Evolutionary conservation across 2,797 vertebrate genomes (phyloP), one percentile per base, ranked within the genome.

Genomic region (Coendou prehensilis): DNA sequence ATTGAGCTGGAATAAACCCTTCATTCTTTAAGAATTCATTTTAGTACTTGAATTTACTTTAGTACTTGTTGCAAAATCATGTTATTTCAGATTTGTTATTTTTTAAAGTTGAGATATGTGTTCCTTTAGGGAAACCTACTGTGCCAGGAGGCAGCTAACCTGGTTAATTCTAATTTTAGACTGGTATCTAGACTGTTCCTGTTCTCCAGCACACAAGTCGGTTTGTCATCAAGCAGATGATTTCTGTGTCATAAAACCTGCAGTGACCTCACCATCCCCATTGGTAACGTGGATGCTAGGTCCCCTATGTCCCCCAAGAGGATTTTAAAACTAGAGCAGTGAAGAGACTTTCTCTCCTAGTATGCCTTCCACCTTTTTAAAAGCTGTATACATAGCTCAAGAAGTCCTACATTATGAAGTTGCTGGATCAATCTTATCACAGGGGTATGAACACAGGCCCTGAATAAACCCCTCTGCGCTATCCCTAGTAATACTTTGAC

Each of bases 381-480:
- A 94, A 69, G 64, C 56, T 52, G 33, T 89, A 63, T 89, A 84
- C 41, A 78, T 80, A 88, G 50, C 54, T 96, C 79, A 93, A 96
- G 64, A 96, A 73, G 90, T 82, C 95, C 93, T 97, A 47, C 93
- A 81, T 96, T 95, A 86, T 89, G 94, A 93, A 92, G 54, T 83
- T 96, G 59, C 96, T 95, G 76, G 93, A 94, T 95, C 67, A 92
- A 76, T 93, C 93, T 94, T 30, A 92, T 93, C 61, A 95, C 87
- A 78, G n/a, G 83, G 84, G 26, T 96, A 41, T 86, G 92, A 95
- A 95, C 54, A 67, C 61, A 93, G 92, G 71, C 79, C 93, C 94
- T 94, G 76, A 97, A 85, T 95, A 56, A 89, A 87, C 78, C 85
- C 84, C 71, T 87, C 47, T 45, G 75, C 92, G 85, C 89, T 96